Conservation (phyloP, 2,888 invertebrate genomes). For the Hetaerina titia region DNA sequence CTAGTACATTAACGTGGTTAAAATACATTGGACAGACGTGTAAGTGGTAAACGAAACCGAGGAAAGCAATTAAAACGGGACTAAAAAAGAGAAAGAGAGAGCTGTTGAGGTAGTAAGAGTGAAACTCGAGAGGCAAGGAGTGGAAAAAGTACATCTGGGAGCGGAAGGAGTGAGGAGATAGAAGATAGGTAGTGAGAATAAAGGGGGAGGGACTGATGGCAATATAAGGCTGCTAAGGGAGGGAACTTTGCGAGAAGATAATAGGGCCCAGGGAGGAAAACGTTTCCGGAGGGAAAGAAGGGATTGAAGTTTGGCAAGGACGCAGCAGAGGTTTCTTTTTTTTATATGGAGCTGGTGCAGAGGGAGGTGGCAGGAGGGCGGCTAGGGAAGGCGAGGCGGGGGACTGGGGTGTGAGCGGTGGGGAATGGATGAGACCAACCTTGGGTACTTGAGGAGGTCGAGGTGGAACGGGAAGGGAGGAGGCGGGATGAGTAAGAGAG, state of each 20-base stretch:
- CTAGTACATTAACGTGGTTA: too few species aligned
- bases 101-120: too few species aligned
- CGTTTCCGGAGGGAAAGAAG: conserved; percentile 56
- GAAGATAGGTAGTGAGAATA: not conserved
- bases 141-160: too few species aligned
- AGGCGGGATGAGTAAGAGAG: not conserved
- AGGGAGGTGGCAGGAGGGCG: not conserved
- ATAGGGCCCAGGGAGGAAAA: conserved; percentile 37
- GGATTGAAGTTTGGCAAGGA: conserved; percentile 54
- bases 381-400: not conserved
- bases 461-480: not conserved
- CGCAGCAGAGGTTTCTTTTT: not conserved
- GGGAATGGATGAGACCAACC: not conserved
- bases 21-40: too few species aligned
- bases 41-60: too few species aligned
- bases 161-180: not conserved
- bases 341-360: not conserved
- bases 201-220: not conserved
- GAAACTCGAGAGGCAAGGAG: not conserved
- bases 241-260: conserved; percentile 39
- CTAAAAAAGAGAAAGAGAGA: too few species aligned
- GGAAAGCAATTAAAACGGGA: too few species aligned
- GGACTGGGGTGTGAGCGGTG: not conserved
- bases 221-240: conserved; percentile 12
- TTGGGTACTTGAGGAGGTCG: not conserved